Conservation (phyloP, 2,888 invertebrate genomes). For the Heliconius cydno region DNA sequence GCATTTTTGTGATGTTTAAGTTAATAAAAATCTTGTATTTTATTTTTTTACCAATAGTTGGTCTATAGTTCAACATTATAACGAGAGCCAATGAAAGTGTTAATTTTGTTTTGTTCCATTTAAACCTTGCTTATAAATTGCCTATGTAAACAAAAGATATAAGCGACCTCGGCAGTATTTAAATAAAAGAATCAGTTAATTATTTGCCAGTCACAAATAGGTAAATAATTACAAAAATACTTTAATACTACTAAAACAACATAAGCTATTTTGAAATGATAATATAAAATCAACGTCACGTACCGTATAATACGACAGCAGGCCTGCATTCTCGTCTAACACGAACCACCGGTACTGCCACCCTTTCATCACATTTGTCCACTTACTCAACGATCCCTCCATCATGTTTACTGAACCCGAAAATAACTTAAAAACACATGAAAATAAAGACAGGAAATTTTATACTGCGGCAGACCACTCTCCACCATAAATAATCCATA, state of each 20-base stretch:
- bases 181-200: background rate
- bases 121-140: background rate
- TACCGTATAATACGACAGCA: slow-evolving; percentile 98
- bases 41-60: background rate
- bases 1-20: background rate
- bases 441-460: slow-evolving; percentile 73
- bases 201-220: slow-evolving; percentile 11
- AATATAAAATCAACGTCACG: slow-evolving; percentile 76
- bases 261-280: slow-evolving; percentile 23
- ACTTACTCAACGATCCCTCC: slow-evolving; percentile 97
- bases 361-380: slow-evolving; percentile 99
- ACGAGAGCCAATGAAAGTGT: background rate
- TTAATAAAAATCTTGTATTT: background rate
- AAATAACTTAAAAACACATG: slow-evolving; percentile 69
- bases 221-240: background rate
- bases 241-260: background rate
- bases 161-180: background rate
- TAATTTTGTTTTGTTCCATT: slow-evolving; percentile 12
- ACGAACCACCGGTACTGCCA: slow-evolving; percentile 99
- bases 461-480: slow-evolving; percentile 63
- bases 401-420: slow-evolving; percentile 82
- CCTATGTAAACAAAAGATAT: slow-evolving; percentile 15
- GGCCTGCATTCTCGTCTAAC: slow-evolving; percentile 97
- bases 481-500: slow-evolving; percentile 74
- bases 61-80: background rate